Evolutionary conservation across 2,888 invertebrate species (phyloP).

Genomic region (Hipparchia semele): DNA sequence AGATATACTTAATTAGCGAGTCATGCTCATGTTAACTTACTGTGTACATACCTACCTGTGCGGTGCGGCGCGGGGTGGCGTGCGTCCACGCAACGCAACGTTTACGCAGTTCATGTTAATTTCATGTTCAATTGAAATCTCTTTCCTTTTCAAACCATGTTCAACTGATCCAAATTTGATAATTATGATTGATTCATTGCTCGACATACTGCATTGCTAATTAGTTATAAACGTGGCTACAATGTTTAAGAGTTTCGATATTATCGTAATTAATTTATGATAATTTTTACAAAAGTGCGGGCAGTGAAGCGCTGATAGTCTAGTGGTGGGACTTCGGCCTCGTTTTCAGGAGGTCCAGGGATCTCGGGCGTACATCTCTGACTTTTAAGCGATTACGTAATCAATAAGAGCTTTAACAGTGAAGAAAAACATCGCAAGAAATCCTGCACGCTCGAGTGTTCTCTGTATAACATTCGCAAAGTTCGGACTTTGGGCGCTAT

Average conservation of each 20-base stretch:
- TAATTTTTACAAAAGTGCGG: no score
- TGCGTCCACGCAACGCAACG: conserved; percentile 7
- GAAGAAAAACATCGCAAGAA: no score
- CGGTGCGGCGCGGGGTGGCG: conserved; percentile 7
- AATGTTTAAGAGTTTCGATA: background rate
- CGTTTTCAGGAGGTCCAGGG: no score
- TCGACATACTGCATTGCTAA: background rate
- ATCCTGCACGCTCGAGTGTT: no score
- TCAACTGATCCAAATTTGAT: conserved; percentile 7
- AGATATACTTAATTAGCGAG: conserved; percentile 2
- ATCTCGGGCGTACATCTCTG: no score
- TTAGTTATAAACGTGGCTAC: background rate
- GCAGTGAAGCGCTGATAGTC: no score
- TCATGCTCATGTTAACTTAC: background rate
- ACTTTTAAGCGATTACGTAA: no score
- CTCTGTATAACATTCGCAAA: no score
- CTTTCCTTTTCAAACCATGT: conserved; percentile 10
- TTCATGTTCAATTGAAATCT: conserved; percentile 3
- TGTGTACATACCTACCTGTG: background rate
- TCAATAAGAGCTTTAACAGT: no score
- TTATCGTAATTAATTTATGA: background rate
- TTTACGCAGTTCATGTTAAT: conserved; percentile 5
- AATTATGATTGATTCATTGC: conserved; percentile 16
- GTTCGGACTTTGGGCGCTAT: no score
- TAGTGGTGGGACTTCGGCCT: no score